Percentiles rank a stretch among this genome's conserved stretches.
These are phyloP conservation scores for Phenganax marumi DNA, from an alignment of 92 coral and sea anemone genomes.

Conservation along the genomic window DNA sequence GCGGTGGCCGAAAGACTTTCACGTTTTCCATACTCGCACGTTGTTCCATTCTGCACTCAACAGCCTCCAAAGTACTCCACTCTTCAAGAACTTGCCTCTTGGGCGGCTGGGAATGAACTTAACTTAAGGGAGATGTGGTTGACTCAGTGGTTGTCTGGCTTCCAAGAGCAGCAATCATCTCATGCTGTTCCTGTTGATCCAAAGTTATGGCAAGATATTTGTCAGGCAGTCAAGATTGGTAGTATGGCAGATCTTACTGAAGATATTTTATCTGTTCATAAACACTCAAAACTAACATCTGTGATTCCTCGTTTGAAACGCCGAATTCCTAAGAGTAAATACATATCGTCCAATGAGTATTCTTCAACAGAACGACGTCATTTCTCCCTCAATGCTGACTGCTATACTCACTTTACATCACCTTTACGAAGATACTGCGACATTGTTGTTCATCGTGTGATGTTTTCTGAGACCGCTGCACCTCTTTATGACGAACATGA, in stretches of 20 bases:
- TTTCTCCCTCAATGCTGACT: conserved; percentile 66
- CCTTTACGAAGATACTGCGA: conserved; percentile 91
- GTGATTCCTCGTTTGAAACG: conserved; percentile 21
- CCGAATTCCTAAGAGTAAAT: conserved; percentile 59
- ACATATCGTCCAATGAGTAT: conserved; percentile 65
- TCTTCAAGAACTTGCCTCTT: conserved; percentile 44
- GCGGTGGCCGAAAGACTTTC: conserved; percentile 70
- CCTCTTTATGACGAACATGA: conserved; percentile 70
- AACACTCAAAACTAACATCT: conserved; percentile 9
- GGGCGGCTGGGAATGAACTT: conserved; percentile 62
- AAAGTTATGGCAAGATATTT: conserved; percentile 12
- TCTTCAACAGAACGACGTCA: conserved; percentile 59
- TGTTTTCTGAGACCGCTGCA: conserved; percentile 61
- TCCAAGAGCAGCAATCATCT: not conserved
- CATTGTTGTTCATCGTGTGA: conserved; percentile 83
- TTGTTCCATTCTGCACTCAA: conserved; percentile 75
- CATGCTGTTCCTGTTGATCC: conserved; percentile 1
- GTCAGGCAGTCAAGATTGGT: conserved; percentile 27
- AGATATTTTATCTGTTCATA: conserved; percentile 31
- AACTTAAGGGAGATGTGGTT: conserved; percentile 13
- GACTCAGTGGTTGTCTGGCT: conserved; percentile 18
- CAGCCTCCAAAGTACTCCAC: conserved; percentile 66
- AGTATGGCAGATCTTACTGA: conserved; percentile 34
- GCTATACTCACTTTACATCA: conserved; percentile 89
- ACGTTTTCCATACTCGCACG: conserved; percentile 49